Percentiles rank a stretch among this genome's conserved stretches.
Conservation (phyloP, 2,888 invertebrate genomes). For the Rotaria sp. region DNA sequence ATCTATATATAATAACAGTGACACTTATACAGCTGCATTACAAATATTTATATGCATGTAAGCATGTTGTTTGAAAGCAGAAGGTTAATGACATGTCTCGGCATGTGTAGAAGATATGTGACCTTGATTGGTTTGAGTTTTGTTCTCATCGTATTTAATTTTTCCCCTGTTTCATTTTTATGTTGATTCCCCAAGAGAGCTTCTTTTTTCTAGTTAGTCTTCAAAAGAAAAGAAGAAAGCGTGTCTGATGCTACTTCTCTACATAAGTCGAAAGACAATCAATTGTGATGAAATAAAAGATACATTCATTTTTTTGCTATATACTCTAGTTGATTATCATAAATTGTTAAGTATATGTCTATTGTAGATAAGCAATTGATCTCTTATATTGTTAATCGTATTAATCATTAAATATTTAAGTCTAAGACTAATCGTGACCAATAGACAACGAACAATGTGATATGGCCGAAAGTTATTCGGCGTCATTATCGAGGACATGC, state of each 20-base stretch:
- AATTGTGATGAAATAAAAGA: neutral
- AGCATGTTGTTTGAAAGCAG: neutral
- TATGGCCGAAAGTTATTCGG: constrained; percentile 15
- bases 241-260: neutral
- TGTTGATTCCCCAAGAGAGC: neutral
- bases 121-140: neutral
- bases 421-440: neutral
- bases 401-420: constrained; percentile 3
- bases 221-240: neutral
- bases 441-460: neutral
- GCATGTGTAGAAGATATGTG: neutral
- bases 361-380: constrained; percentile 6
- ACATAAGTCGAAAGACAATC: neutral
- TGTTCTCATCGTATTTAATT: neutral
- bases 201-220: neutral
- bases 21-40: neutral
- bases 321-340: neutral
- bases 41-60: neutral
- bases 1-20: neutral
- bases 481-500: constrained; percentile 14
- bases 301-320: neutral
- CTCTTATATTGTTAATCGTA: constrained; percentile 14
- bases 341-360: constrained; percentile 6
- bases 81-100: neutral
- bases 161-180: neutral